Percentiles rank a stretch among this genome's conserved stretches.
phyloP scores from a whole-genome alignment of 2,797 vertebrate genomes.

The Rhinophrynus dorsalis region DNA sequence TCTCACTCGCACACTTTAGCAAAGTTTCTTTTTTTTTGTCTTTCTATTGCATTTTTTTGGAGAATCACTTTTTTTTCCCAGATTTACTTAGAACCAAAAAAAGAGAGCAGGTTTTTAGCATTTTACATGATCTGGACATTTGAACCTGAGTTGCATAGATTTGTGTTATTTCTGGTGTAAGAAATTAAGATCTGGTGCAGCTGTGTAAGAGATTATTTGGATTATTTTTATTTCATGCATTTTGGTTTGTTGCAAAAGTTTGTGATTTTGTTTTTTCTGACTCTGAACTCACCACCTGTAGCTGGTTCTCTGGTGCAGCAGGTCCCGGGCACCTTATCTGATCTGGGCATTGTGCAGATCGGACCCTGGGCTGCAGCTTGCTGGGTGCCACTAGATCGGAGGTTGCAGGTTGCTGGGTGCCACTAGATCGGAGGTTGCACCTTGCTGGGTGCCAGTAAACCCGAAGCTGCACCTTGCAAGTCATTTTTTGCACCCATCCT shows the following conservation, averaged over 20 bases:
- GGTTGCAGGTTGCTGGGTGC: no score
- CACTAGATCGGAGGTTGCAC: no score
- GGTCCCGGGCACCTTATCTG: conserved; percentile 38
- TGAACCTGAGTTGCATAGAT: no score
- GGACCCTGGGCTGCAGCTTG: conserved; percentile 3
- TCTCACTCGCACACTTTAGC: background rate
- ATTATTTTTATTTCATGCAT: no score
- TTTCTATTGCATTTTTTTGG: background rate
- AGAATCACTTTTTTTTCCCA: background rate
- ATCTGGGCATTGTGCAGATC: conserved; percentile 39
- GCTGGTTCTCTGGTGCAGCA: conserved; percentile 43
- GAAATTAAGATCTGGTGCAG: no score
- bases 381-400: background rate
- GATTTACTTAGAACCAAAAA: background rate
- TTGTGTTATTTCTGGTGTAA: no score
- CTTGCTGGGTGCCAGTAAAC: no score
- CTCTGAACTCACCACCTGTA: conserved; percentile 7
- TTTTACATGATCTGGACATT: no score
- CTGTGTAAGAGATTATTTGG: no score
- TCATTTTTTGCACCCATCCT: no score
- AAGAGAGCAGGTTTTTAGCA: no score
- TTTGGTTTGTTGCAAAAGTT: background rate
- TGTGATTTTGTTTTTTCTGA: background rate
- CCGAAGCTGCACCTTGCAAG: conserved; percentile 7
- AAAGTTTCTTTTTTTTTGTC: background rate